Conservation (phyloP, 2,797 vertebrate species). For the Esox masquinongy region DNA sequence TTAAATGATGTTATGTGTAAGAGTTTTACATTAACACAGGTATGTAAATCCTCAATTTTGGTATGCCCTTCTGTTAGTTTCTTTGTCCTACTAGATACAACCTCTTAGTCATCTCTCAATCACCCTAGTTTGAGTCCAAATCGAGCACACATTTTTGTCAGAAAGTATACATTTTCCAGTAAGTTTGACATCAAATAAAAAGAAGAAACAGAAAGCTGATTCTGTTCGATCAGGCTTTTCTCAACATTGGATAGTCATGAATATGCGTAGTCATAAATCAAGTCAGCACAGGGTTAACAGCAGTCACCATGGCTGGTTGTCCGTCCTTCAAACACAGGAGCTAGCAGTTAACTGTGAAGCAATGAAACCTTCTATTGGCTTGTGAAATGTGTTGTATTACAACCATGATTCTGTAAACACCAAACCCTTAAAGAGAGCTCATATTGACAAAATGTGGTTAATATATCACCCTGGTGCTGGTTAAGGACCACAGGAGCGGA, state of each 20-base stretch:
- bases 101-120: neutral
- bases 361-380: constrained; percentile 57
- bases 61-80: neutral
- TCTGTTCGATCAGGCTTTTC: constrained; percentile 11
- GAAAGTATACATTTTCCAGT: neutral
- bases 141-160: neutral
- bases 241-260: constrained; percentile 44
- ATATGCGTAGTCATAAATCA: constrained; percentile 64
- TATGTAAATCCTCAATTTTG: neutral
- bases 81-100: neutral
- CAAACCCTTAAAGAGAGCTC: constrained; percentile 9
- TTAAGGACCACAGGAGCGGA: neutral
- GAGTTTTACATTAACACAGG: neutral
- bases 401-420: constrained; percentile 28
- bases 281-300: constrained; percentile 48
- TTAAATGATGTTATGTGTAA: neutral
- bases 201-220: neutral
- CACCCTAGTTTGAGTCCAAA: neutral
- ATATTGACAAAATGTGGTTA: constrained; percentile 4
- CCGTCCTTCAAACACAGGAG: constrained; percentile 55
- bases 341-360: constrained; percentile 57
- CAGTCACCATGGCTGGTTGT: constrained; percentile 34
- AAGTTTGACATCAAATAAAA: neutral
- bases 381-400: constrained; percentile 58
- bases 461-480: neutral